A percentile compares a stretch with the other conserved stretches of the same genome.
Conservation (phyloP, 2,113 vertebrate genomes). For the Lagenorhynchus albirostris region DNA sequence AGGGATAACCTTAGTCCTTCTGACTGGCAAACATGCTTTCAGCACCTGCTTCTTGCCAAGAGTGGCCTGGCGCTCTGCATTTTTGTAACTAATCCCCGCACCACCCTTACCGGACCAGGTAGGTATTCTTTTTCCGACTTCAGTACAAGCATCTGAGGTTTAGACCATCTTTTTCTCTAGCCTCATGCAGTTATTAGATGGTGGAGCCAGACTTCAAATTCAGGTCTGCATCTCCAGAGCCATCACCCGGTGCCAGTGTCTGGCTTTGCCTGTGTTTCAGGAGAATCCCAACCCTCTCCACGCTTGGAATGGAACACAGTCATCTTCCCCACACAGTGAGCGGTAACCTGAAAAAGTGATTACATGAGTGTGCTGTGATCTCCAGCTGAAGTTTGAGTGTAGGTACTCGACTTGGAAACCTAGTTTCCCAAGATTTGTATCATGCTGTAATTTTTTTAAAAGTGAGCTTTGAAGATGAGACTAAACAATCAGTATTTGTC, state of each 20-base stretch:
- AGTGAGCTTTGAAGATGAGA: not conserved
- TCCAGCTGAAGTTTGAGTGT: not conserved
- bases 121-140: not conserved
- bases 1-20: fast-evolving
- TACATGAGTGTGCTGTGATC: not conserved
- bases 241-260: too few relatives aligned
- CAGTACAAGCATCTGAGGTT: not conserved
- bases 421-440: not conserved
- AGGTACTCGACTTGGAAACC: not conserved
- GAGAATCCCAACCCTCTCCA: not conserved
- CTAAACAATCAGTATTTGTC: not conserved
- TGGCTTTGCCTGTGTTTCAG: too few relatives aligned
- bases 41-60: not conserved
- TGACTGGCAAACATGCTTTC: not conserved
- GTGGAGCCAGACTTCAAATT: not conserved
- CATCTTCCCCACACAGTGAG: not conserved
- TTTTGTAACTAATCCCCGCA: not conserved
- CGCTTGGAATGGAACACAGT: not conserved
- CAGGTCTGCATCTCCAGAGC: not conserved
- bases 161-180: not conserved
- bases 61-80: not conserved
- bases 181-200: fast-evolving
- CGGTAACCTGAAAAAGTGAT: too few relatives aligned
- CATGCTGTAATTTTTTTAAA: not conserved
- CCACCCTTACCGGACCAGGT: not conserved